These are phyloP conservation scores for Cheumatopsyche charites DNA, from an alignment of 1,140 invertebrate genomes.

Conservation along the genomic window DNA sequence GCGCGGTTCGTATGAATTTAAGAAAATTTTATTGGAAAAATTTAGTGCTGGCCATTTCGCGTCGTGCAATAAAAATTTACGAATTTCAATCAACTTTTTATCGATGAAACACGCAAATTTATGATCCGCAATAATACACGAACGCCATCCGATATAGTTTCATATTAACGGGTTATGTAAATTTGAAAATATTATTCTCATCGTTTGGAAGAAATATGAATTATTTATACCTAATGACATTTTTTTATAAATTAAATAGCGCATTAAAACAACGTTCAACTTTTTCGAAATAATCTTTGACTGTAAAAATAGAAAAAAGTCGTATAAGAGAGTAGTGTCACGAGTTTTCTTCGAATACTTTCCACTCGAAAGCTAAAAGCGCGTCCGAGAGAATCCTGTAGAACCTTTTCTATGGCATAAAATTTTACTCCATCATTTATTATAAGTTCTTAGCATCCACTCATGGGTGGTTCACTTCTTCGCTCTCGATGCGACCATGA, in stretches of 20 bases:
- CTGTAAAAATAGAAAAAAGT: background rate
- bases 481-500: slow-evolving; percentile 15
- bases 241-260: too few relatives aligned
- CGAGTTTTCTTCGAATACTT: slow-evolving; percentile 17
- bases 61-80: slow-evolving; percentile 8
- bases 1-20: background rate
- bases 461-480: slow-evolving; percentile 8
- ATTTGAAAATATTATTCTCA: background rate
- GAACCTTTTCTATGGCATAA: slow-evolving; percentile 29
- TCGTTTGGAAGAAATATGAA: too few relatives aligned
- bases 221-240: too few relatives aligned
- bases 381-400: slow-evolving; percentile 6
- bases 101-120: slow-evolving; percentile 2
- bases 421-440: slow-evolving; percentile 37
- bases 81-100: slow-evolving; percentile 21
- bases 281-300: background rate
- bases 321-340: background rate
- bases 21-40: slow-evolving; percentile 23
- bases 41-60: slow-evolving; percentile 11
- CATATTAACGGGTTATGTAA: too few relatives aligned
- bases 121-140: background rate
- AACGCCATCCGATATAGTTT: background rate
- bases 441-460: slow-evolving; percentile 32
- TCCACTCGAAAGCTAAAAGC: background rate
- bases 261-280: too few relatives aligned